Base-by-base conservation (phyloP, 2,888 invertebrate genomes). In the Syrista parreyssii region DNA sequence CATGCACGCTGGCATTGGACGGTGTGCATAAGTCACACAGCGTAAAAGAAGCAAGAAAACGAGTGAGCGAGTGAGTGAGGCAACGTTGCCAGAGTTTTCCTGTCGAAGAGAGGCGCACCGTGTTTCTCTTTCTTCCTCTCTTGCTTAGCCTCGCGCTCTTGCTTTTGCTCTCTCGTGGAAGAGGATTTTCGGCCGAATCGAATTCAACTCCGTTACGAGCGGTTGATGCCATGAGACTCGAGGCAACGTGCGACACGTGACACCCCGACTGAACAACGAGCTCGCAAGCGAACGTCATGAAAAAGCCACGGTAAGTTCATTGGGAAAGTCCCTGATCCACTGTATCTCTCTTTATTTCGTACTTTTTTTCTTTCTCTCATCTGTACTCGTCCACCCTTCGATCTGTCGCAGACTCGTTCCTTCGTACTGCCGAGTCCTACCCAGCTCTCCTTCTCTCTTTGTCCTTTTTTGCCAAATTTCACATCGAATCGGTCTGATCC, bases 1-100 rank as follows among this genome's bases (percentile, higher is more conserved):
- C 40, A 32, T 32, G 31, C 68, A 76, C 75, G 75, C 31, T 40
- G 69, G 31, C 69, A 36, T 33, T 73, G 75, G 73, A 68, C 71
- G 68, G 75, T 73, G 77, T 78, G 68, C 72, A 75, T 74, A 69
- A 74, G 76, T 69, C 76, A n/a, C 71, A 77, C 69, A 74, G 79
- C 78, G 72, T 68, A 55, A 76, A 30, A 31, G 32, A 32, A 69
- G 30, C 40, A 69, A 69, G 69, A 31, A 32, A 69, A 32, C 69
- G 80, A 77, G 77, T 77, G 80, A 81, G 79, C 69, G 81, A 85
- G 86, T 80, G 84, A 84, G 86, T 79, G 84, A 85, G 82, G 88
- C 88, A 86, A 88, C 88, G 88, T 88, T 88, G 88, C 88, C 88
- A 86, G 86, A 85, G 87, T 84, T 85, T 84, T 82, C 83, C 83